phyloP scores from a whole-genome alignment of 2,888 invertebrate species.

The Apodemia hepburni region DNA sequence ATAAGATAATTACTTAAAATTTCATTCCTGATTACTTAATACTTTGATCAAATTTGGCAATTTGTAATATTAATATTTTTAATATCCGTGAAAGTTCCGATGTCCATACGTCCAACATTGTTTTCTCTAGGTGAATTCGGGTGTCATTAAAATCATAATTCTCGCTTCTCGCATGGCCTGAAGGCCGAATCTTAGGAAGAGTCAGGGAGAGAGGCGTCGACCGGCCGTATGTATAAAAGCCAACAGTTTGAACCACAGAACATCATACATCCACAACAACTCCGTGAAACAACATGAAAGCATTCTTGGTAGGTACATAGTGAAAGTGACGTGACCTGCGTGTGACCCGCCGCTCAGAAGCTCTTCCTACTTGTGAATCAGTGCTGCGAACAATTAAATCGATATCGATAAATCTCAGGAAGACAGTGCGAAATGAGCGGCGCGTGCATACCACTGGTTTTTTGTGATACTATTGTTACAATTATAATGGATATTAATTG shows the following conservation, averaged over 20 bases:
- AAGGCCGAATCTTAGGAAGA: slow-evolving; percentile 79
- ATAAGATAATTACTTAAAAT: neutral
- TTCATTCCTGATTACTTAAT: neutral
- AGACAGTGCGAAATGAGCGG: slow-evolving; percentile 14
- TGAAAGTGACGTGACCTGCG: slow-evolving; percentile 76
- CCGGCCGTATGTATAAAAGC: slow-evolving; percentile 66
- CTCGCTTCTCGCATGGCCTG: slow-evolving; percentile 73
- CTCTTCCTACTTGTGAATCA: slow-evolving; percentile 58
- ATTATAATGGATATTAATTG: slow-evolving; percentile 21
- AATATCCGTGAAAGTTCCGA: slow-evolving; percentile 53
- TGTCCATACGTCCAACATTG: slow-evolving; percentile 54
- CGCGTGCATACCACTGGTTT: slow-evolving; percentile 14
- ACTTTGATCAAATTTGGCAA: neutral
- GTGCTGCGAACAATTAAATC: slow-evolving; percentile 49
- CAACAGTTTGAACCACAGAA: slow-evolving; percentile 55
- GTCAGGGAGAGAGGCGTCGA: slow-evolving; percentile 73
- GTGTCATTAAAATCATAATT: slow-evolving; percentile 79
- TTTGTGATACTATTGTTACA: slow-evolving; percentile 12
- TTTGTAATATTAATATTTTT: neutral
- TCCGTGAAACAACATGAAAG: slow-evolving; percentile 79
- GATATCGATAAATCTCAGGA: slow-evolving; percentile 30
- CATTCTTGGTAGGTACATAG: slow-evolving; percentile 78
- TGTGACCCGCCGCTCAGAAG: slow-evolving; percentile 54
- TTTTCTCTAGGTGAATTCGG: slow-evolving; percentile 75
- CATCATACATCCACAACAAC: slow-evolving; percentile 75